Conservation (phyloP, 1,140 invertebrate genomes). For the Zaprionus ornatus region DNA sequence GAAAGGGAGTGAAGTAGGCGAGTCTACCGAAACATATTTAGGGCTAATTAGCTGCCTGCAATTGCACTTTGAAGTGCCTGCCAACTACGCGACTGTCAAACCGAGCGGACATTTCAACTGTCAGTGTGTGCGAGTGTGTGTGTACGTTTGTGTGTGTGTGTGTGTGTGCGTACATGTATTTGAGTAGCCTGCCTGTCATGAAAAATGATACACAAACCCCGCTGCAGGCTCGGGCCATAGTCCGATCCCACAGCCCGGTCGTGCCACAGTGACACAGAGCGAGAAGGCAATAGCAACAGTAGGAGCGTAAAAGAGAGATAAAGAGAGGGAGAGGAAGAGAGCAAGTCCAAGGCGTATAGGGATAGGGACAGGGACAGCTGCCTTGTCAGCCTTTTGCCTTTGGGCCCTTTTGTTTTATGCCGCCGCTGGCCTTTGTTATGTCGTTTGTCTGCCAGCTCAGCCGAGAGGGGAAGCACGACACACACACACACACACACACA, state of each 20-base stretch:
- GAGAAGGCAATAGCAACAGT: neutral
- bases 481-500: constrained; percentile 2
- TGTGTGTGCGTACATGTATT: constrained; percentile 5
- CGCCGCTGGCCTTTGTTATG: constrained; percentile 74
- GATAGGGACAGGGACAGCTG: constrained; percentile 62
- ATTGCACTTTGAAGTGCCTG: constrained; percentile 76
- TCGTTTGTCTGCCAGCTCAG: constrained; percentile 52
- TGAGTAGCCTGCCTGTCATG: constrained; percentile 62
- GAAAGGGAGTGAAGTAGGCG: neutral
- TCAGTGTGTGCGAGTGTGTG: constrained; percentile 2
- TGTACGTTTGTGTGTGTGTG: neutral
- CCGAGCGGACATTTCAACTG: constrained; percentile 39
- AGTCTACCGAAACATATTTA: constrained; percentile 39
- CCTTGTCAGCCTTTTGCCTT: constrained; percentile 71
- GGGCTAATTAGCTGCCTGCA: constrained; percentile 71
- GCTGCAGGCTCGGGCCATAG: constrained; percentile 38
- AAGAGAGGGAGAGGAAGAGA: neutral
- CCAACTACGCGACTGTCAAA: constrained; percentile 69
- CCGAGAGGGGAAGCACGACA: constrained; percentile 30
- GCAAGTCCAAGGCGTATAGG: constrained; percentile 7
- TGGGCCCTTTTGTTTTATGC: constrained; percentile 77
- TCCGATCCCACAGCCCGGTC: neutral
- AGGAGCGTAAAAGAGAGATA: neutral
- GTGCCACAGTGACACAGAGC: constrained; percentile 1
- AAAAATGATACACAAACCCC: constrained; percentile 76